These are phyloP conservation scores for Podarcis lilfordi DNA, from an alignment of 2,797 vertebrate species.

Conservation along the genomic window DNA sequence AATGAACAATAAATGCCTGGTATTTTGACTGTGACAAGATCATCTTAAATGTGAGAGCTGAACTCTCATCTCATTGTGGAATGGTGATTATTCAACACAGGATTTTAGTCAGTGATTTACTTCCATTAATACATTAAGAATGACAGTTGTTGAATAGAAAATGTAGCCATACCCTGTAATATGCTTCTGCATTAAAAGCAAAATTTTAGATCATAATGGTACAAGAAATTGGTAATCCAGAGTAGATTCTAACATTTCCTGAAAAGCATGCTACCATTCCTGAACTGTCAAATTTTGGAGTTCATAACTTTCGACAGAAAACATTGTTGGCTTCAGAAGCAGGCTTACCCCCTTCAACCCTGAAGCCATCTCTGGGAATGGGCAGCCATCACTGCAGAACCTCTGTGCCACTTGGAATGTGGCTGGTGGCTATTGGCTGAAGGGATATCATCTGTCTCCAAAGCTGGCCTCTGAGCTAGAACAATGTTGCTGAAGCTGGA, in stretches of 20 bases:
- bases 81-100: not conserved
- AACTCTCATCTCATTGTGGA: not conserved
- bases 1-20: not conserved
- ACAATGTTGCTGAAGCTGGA: no score
- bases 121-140: not conserved
- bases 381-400: no score
- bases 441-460: no score
- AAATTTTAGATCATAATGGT: not conserved
- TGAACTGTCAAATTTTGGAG: not conserved
- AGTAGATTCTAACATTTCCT: not conserved
- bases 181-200: not conserved
- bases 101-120: not conserved
- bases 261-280: not conserved
- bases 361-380: not conserved
- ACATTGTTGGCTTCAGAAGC: not conserved
- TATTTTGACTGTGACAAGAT: not conserved
- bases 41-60: not conserved
- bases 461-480: no score
- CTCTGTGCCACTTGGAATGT: not conserved
- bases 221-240: not conserved
- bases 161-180: not conserved
- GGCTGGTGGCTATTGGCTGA: not conserved
- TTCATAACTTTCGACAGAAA: not conserved
- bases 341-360: not conserved
- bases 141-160: not conserved